Percentiles rank a stretch among this genome's conserved stretches.
phyloP scores from a whole-genome alignment of 1,140 invertebrate species.

The Aporrectodea caliginosa region DNA sequence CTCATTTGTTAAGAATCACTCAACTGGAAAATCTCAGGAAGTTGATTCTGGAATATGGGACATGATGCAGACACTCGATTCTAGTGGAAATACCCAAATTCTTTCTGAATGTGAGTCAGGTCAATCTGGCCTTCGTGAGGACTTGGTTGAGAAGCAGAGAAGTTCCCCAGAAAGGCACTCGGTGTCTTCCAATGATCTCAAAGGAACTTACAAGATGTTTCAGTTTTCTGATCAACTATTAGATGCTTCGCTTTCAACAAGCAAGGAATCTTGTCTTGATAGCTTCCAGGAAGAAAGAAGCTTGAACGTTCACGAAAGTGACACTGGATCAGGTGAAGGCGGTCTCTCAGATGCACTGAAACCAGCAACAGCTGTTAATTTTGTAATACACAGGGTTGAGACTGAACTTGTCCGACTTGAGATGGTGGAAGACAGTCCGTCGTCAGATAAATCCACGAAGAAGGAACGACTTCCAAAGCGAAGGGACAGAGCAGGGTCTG shows the following conservation, averaged over 20 bases:
- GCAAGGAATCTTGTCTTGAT: background rate
- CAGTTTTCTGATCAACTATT: background rate
- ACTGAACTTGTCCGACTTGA: background rate
- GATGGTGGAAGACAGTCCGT: background rate
- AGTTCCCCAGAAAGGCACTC: background rate
- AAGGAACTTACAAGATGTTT: conserved; percentile 20
- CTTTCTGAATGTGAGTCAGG: background rate
- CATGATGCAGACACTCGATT: background rate
- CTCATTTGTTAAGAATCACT: background rate
- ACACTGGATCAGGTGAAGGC: background rate
- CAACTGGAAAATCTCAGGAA: background rate
- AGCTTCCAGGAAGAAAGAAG: background rate
- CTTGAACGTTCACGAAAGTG: background rate
- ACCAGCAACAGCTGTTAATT: conserved; percentile 13
- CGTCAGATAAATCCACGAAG: conserved; percentile 3
- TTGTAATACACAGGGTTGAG: conserved; percentile 17
- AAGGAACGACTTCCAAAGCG: background rate
- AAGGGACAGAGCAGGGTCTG: background rate
- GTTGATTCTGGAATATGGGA: conserved; percentile 23
- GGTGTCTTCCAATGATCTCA: background rate
- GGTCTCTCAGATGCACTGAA: conserved; percentile 14
- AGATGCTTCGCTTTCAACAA: background rate
- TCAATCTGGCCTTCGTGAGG: background rate
- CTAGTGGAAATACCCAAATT: background rate
- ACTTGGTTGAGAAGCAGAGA: background rate